Base-by-base conservation (phyloP, 30 jellyfish, hydroid and myxozoan species). In the Mastigias papua region DNA sequence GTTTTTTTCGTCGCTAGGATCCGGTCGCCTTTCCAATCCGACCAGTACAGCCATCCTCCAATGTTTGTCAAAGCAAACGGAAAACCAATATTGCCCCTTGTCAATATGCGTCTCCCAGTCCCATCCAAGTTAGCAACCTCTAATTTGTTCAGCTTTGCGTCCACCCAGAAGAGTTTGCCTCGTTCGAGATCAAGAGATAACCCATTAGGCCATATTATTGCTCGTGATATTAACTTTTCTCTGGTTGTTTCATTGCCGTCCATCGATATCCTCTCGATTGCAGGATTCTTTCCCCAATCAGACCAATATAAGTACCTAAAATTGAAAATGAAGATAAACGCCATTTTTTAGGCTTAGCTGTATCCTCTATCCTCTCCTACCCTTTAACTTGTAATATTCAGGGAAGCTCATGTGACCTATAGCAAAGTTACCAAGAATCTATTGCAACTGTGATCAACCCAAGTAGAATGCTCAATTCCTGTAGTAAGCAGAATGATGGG, bases 161-260 rank as follows among this genome's bases (percentile, higher is more conserved):
- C 98, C 17, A 86, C 65, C 99, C 99, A 95, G 74, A 90, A 95
- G 86, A 95, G 57, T 79, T 86, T 95, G 48, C 78, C 50, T 31
- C 90, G 97, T 25, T 85, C 78, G 32, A 78, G 69, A 62, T 95
- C 99, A 4, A 95, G 37, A 16, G 99, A 69, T 35, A 95, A 48
- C 9, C 98, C 99, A 76, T 95, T 95, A 2, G 99, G 99, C 99
- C 99, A 95, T 11, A 63, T 87, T 10, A 95, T 89, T 72, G 84
- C 79, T 1, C 46, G 80, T 5, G 88, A 27, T 48, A 95, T 78
- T 11, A 95, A 69, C 50, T 48, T 64, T 34, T 63, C 74, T 48
- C 99, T 86, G 1, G 99, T 95, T 34, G 92, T 34, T 1, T 8
- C 17, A 57, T 89, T 93, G 5, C 99, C 99, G 50, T 95, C 99